phyloP scores from a whole-genome alignment of 2,797 vertebrate species.

The Sebastes taczanowskii region DNA sequence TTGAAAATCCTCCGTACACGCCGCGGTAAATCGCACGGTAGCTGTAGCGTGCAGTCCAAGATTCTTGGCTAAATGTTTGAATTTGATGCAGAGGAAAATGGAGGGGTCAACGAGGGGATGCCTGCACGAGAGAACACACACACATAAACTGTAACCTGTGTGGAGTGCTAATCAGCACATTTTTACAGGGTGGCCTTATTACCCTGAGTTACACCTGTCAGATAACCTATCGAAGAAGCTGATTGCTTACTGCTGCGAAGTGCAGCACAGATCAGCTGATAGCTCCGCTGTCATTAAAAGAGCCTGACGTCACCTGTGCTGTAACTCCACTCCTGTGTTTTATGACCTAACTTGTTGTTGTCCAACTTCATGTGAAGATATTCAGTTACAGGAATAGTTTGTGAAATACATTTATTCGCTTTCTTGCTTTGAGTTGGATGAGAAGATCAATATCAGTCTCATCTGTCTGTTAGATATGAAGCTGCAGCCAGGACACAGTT shows the following conservation, averaged over 20 bases:
- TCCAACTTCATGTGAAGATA: background rate
- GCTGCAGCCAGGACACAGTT: background rate
- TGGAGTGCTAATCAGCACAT: slow-evolving; percentile 4
- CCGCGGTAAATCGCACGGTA: slow-evolving; percentile 53
- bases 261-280: slow-evolving; percentile 21
- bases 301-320: slow-evolving; percentile 19
- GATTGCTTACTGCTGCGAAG: slow-evolving; percentile 55
- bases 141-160: background rate
- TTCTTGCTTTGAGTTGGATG: background rate
- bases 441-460: background rate
- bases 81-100: slow-evolving; percentile 42
- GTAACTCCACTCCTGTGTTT: slow-evolving; percentile 4
- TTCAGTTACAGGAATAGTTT: background rate
- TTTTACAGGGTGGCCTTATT: slow-evolving; percentile 69
- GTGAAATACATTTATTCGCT: background rate
- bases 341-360: slow-evolving; percentile 13
- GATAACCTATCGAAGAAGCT: slow-evolving; percentile 66
- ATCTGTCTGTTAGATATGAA: background rate
- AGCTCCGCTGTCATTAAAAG: slow-evolving; percentile 6
- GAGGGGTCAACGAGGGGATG: slow-evolving; percentile 40
- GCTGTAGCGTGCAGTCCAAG: slow-evolving; percentile 57
- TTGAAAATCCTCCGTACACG: slow-evolving; percentile 49
- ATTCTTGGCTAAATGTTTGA: slow-evolving; percentile 47
- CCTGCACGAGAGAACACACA: slow-evolving; percentile 11
- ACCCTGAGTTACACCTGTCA: slow-evolving; percentile 40